Conservation (phyloP, 2,888 invertebrate species). For the Exephanes ischioxanthus region DNA sequence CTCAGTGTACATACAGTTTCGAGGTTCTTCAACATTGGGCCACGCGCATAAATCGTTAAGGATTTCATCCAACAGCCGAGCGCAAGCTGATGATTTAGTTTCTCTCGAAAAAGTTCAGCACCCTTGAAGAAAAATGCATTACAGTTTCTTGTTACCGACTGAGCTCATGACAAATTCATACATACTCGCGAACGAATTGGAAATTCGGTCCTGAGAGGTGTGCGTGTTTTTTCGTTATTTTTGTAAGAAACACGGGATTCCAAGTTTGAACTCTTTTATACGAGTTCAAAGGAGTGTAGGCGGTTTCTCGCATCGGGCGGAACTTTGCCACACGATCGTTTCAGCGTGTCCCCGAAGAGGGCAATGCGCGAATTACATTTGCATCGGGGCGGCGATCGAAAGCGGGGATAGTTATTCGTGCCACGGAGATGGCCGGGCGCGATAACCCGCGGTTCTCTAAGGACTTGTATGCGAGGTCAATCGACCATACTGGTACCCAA, state of each 20-base stretch:
- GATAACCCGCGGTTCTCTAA: constrained; percentile 15
- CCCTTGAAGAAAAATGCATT: too few relatives aligned
- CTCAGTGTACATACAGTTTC: too few relatives aligned
- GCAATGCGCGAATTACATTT: constrained; percentile 34
- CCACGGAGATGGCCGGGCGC: constrained; percentile 13
- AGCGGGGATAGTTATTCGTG: constrained; percentile 21
- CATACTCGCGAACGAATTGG: too few relatives aligned
- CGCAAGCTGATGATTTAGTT: too few relatives aligned
- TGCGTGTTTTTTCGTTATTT: not conserved
- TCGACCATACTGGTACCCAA: constrained; percentile 10
- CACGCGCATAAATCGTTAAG: too few relatives aligned
- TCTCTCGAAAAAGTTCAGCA: too few relatives aligned
- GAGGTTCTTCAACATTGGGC: too few relatives aligned
- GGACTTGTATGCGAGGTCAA: constrained; percentile 26
- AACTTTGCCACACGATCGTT: constrained; percentile 8
- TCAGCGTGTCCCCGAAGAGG: not conserved
- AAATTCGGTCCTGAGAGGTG: not conserved
- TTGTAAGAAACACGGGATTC: not conserved
- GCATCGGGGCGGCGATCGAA: constrained; percentile 14
- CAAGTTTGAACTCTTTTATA: not conserved
- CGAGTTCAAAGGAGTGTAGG: constrained; percentile 32
- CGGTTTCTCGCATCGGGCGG: constrained; percentile 14
- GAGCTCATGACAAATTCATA: too few relatives aligned
- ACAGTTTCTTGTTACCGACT: too few relatives aligned
- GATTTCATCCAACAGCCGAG: too few relatives aligned